Base-by-base conservation (phyloP, 2,113 vertebrate genomes). In the Calidris pygmaea region DNA sequence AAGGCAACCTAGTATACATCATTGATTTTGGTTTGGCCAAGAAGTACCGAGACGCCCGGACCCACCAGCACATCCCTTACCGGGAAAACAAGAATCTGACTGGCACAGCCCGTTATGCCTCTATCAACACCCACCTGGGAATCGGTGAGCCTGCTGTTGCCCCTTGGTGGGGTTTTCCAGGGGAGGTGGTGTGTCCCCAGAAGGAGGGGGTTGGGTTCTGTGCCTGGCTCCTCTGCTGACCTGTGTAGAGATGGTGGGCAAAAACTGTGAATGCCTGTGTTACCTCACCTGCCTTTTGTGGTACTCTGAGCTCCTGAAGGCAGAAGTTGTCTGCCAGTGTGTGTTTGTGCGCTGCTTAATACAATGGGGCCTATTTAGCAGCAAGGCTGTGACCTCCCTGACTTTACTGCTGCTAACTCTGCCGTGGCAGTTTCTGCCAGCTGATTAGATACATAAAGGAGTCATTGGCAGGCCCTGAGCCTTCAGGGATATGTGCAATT, bases 81-180 rank as follows among this genome's bases (percentile, higher is more conserved):
- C 98, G 99, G 98, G 99, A 99, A 99, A 99, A 99, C 98, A 99
- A 99, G 98, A 99, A 99, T 94, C 98, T 99, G 96, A 99, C 99
- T 0, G 99, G 99, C 97, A 99, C 99, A 4, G 99, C 99, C 15
- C 99, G 99, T 94, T 99, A 99, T 0, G 99, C 99, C 93, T 99
- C 99, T 92, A 99, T 99, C 98, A 99, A 99, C 97, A 99, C 99
- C 35, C 99, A 99, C 96, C 97, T 99, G 96, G 99, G 99, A 91
- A 99, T 99, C 0, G 99, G 99, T 99, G 97, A 98, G 98, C 72
- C 63, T 92, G 34, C 45, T 80, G 16, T 65, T 75, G 32, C 26
- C 23, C 27, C 24, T 53, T 10, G 21, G 5, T 53, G 56, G 65
- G 63, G 24, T n/a, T 94, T 74, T 80, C 45, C 26, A 18, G 22